Evolutionary conservation across 1,140 invertebrate species (phyloP), one percentile per base, ranked within the genome.

Genomic region (Anastrepha obliqua): DNA sequence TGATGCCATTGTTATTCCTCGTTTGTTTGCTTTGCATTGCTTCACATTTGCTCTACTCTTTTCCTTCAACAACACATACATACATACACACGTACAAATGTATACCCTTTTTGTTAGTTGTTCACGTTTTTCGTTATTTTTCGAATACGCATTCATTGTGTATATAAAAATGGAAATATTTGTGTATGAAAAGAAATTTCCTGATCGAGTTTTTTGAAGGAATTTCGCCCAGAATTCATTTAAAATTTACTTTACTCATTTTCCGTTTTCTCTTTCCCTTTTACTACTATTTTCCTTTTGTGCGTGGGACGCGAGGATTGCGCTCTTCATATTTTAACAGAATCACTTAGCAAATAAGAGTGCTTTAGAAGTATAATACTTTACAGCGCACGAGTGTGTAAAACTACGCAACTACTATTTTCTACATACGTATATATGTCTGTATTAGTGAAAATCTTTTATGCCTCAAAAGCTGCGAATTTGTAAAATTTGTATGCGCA

Each of bases 111-210:
- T 42, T 9, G 7, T 3, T 74, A 39, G 3, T 44, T 74, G 13
- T 74, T 74, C 44, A 47, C 67, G 67, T 74, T 74, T 47, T 47
- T 42, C 17, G 42, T 39, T 39, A 74, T 39, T 74, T 74, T 44
- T 44, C 44, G 67, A 74, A 74, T 74, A 42, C 67, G 67, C 67
- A 74, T 74, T 74, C 67, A 74, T 74, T 74, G 39, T 74, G 67
- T 47, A 42, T 74, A 74, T 74, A 74, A 47, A 74, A 74, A 74
- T 74, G 67, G 15, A 15, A 44, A 47, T 74, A 7, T 74, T 74
- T 62, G 39, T 74, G 42, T 47, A 47, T 74, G 42, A 74, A 74
- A 74, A 47, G 39, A 47, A 74, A 47, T 74, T 74, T 42, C 42
- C 67, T 74, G 67, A 74, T 74, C 39, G 44, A 44, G 67, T 74